Base-by-base conservation (phyloP, 2,113 vertebrate species). In the Ovis canadensis region DNA sequence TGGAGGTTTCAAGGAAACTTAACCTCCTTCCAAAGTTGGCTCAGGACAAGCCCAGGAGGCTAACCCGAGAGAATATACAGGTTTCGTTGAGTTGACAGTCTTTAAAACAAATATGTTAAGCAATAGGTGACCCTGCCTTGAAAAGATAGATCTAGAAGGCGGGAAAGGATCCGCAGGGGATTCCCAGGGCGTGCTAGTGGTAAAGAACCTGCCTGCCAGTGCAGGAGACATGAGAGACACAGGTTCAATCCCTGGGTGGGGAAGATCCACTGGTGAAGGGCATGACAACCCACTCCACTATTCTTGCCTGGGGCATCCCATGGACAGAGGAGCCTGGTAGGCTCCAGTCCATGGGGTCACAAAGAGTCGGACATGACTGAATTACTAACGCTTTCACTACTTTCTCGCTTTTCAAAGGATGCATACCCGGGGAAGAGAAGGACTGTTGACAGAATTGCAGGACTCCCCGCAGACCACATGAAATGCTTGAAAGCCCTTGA, bases 381-480 rank as follows among this genome's bases (percentile, higher is more conserved):
- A 43, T 43, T 15, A 43, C 71, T 43, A 77, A 43, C 12, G 15
- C 12, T 77, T 77, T 43, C 40, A 77, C 23, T 77, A 43, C 40
- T 27, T 77, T 27, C 23, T 77, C 40, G 0, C 23, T 77, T 77
- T 77, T 77, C 71, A 19, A 12, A 55, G 67, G 54, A 48, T 29
- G 43, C 27, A 4, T 1, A 60, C 7, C 27, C 0, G 0, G 64
- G 52, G 50, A 71, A 23, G 40, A 12, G 16, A 80, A 57, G 36
- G 12, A 2, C 40, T 3, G 17, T 1, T 1, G 62, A 29, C 40
- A 55, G 29, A 40, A 21, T 0, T 17, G 31, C 64, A 45, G 11
- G 59, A 36, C 57, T 57, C 27, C 7, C 11, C 2, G 11, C 6
- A 67, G 27, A 43, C 31, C 15, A 2, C 17, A 0, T 1, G 7